A percentile compares a stretch with the other conserved stretches of the same genome.
Evolutionary conservation across 2,113 vertebrate species (phyloP).

Genomic region (Brachyhypopomus occidentalis): DNA sequence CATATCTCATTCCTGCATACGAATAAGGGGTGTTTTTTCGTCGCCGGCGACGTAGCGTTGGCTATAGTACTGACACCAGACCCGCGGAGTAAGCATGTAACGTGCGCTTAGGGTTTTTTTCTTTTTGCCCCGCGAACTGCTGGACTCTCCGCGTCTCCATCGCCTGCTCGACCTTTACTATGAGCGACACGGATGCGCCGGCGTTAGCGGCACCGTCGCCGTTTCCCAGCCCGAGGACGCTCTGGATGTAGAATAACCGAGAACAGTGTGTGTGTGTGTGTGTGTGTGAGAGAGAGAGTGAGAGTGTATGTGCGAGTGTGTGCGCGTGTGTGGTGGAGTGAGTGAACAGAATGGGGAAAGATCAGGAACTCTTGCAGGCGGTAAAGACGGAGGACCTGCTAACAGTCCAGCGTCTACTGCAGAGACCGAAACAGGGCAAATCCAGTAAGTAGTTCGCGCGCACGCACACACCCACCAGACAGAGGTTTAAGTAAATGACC

Average conservation of each 20-base stretch:
- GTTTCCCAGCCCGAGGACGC: slow-evolving; percentile 30
- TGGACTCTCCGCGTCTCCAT: no score
- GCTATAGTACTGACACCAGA: no score
- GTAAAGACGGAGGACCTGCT: slow-evolving; percentile 94
- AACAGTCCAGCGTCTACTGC: slow-evolving; percentile 91
- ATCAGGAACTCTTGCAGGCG: slow-evolving; percentile 96
- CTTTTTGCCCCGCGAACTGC: no score
- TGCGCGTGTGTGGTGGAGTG: slow-evolving; percentile 52
- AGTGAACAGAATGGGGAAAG: slow-evolving; percentile 88
- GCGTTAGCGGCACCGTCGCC: slow-evolving; percentile 22
- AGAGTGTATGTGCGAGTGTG: slow-evolving; percentile 46
- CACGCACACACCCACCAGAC: slow-evolving; percentile 37
- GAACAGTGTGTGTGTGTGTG: slow-evolving; percentile 49
- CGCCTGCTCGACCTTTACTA: background rate
- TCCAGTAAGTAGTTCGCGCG: slow-evolving; percentile 84
- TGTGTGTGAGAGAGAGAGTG: slow-evolving; percentile 40
- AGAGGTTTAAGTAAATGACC: background rate
- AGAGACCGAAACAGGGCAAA: slow-evolving; percentile 93
- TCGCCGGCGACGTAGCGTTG: no score
- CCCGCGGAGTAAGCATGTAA: no score
- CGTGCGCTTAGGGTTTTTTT: no score
- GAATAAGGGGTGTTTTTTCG: background rate
- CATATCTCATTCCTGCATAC: background rate
- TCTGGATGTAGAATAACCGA: slow-evolving; percentile 52
- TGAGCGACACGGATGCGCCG: slow-evolving; percentile 43